Evolutionary conservation across 2,113 vertebrate genomes (phyloP).

Genomic region (Brachyhypopomus occidentalis): DNA sequence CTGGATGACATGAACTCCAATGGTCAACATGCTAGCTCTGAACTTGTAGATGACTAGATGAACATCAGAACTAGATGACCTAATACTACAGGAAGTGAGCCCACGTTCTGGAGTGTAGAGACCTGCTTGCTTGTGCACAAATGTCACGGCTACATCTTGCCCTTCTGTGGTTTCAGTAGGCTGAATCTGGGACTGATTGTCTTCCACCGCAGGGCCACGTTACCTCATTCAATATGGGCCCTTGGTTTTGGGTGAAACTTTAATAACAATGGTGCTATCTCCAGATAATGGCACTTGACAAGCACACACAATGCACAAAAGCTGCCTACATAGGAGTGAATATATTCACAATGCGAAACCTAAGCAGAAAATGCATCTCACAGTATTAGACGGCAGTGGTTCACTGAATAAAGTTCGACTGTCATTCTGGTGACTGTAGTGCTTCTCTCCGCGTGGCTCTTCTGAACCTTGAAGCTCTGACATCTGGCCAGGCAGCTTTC

Average conservation of each 20-base stretch:
- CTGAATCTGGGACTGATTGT: background rate
- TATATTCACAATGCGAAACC: background rate
- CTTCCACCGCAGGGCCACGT: background rate
- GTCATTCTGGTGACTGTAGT: background rate
- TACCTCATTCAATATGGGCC: background rate
- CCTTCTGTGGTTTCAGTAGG: background rate
- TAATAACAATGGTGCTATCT: background rate
- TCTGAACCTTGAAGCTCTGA: background rate
- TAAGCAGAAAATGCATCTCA: no score
- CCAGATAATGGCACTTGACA: background rate
- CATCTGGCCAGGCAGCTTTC: no score
- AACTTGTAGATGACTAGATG: no score
- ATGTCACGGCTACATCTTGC: background rate
- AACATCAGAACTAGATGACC: no score
- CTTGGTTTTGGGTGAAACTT: constrained; percentile 5
- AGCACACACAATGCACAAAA: background rate
- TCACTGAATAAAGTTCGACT: background rate
- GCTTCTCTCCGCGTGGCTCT: background rate
- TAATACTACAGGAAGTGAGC: no score
- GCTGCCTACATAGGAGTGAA: no score
- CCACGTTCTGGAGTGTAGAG: no score
- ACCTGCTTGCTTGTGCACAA: no score
- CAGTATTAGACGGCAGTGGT: no score
- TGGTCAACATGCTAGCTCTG: no score
- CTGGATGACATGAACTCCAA: no score